Evolutionary conservation across 1,140 invertebrate species (phyloP), one percentile per base, ranked within the genome.

Genomic region (Neuroterus valhalla): DNA sequence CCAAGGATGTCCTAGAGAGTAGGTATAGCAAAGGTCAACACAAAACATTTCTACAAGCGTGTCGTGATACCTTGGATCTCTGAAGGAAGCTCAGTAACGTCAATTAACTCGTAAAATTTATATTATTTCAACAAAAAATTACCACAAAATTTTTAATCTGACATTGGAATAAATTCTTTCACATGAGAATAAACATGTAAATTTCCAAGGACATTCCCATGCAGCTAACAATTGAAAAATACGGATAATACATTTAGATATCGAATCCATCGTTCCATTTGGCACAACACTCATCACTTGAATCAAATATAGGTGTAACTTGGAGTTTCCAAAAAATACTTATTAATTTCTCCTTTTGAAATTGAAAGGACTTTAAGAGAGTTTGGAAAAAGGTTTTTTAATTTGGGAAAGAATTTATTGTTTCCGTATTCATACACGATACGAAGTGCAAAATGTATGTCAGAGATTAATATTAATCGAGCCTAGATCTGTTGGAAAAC

Each of bases 1-100:
- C 94, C 95, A 90, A 98, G 94, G 94, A 97, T 96, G 91, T 97
- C 96, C 94, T 97, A 93, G 82, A 92, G 91, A 92, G 91, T 87
- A 90, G 85, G 91, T 89, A 90, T 88, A 90, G 88, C 91, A 89
- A 84, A 89, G 87, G 90, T 91, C 85, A 91, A 91, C 88, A 91
- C 88, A 89, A 91, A 87, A 87, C 82, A 82, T 83, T 66, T 81
- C 74, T 82, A 81, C 77, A 17, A 62, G 52, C 52, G 52, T 62
- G 52, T 31, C 21, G 21, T 31, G 52, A 31, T 62, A 11, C 52
- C 52, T 62, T 62, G 52, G 52, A 62, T 62, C 52, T 1, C 21
- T 62, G 52, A 26, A 62, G 52, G 52, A 62, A 62, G 52, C 52
- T 62, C 52, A 62, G 21, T 62, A 26, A 23, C 21, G 52, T 31